Conservation (phyloP, 2,888 invertebrate species). For the Synergus umbraculus region DNA sequence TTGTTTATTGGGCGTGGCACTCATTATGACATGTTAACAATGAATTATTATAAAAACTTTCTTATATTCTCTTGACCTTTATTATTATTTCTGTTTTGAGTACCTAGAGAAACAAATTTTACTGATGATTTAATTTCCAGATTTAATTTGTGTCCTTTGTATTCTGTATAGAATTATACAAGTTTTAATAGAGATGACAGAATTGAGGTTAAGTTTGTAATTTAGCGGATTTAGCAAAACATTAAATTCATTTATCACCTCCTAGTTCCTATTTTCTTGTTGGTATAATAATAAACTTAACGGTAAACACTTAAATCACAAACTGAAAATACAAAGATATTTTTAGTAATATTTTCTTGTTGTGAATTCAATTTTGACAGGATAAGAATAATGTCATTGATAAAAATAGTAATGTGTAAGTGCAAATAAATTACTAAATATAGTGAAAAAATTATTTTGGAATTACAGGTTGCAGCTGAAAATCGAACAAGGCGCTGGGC, state of each 20-base stretch:
- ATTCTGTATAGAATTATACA: neutral
- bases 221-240: neutral
- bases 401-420: too few species aligned
- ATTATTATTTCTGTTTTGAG: neutral
- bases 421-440: too few species aligned
- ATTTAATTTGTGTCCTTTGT: neutral
- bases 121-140: too few species aligned
- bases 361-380: too few species aligned
- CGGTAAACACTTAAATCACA: too few species aligned
- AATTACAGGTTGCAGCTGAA: neutral
- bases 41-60: neutral
- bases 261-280: neutral
- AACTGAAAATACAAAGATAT: too few species aligned
- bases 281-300: too few species aligned
- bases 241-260: neutral
- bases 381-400: too few species aligned
- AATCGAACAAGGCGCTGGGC: neutral
- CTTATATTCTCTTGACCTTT: neutral
- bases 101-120: neutral
- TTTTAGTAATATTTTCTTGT: too few species aligned
- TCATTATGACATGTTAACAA: neutral
- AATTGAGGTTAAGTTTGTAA: conserved; percentile 4
- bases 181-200: neutral
- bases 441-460: neutral
- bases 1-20: conserved; percentile 23